phyloP scores from a whole-genome alignment of 2,113 vertebrate genomes.

The Alethe diademata region DNA sequence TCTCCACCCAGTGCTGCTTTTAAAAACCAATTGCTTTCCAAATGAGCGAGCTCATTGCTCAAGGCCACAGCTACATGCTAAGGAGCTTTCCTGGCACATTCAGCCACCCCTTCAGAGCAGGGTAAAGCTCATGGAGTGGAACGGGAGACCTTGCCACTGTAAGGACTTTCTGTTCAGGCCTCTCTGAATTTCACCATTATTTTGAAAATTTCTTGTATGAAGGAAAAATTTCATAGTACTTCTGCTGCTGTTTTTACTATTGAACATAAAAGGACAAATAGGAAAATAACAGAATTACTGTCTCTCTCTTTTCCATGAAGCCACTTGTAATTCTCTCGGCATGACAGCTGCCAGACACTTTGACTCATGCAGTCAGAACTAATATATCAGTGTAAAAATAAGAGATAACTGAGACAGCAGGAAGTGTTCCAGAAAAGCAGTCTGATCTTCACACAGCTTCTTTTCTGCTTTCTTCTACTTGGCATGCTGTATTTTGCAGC shows the following conservation, averaged over 20 bases:
- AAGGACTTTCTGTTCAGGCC: not conserved
- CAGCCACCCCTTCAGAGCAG: not conserved
- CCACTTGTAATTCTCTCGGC: not conserved
- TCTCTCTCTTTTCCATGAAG: not conserved
- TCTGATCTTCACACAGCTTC: slow-evolving; percentile 43
- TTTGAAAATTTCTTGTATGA: not conserved
- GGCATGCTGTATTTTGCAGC: slow-evolving; percentile 34
- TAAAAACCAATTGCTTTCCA: not conserved
- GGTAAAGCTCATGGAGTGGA: not conserved
- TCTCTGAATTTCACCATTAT: not conserved
- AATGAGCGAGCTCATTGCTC: not conserved
- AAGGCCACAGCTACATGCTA: not conserved
- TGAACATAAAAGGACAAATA: not conserved
- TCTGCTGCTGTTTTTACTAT: not conserved
- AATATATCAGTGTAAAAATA: not conserved
- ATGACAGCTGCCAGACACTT: not conserved
- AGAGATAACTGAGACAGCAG: slow-evolving; percentile 18
- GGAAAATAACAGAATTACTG: not conserved
- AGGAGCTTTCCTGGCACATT: not conserved
- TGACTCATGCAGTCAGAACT: slow-evolving; percentile 3
- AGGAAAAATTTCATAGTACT: not conserved
- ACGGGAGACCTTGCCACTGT: not conserved
- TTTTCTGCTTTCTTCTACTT: slow-evolving; percentile 43
- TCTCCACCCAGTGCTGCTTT: not conserved
- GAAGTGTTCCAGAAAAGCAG: slow-evolving; percentile 28